Conservation (phyloP, 2,797 vertebrate genomes). For the Harpagifer antarcticus region DNA sequence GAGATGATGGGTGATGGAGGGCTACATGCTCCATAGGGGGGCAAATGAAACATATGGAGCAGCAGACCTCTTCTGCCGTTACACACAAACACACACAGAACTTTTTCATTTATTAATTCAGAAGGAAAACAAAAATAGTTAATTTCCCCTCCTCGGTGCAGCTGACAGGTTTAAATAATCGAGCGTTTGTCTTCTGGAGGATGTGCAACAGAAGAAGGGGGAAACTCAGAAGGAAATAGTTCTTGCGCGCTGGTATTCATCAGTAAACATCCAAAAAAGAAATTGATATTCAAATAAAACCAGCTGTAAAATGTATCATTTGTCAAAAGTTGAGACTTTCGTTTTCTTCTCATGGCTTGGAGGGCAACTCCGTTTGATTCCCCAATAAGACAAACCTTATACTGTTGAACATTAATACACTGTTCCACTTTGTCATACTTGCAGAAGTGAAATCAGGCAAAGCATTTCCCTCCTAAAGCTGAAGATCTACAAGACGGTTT, state of each 20-base stretch:
- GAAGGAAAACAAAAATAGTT: conserved; percentile 51
- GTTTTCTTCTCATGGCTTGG: conserved; percentile 7
- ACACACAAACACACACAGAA: conserved; percentile 20
- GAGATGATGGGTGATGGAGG: conserved; percentile 77
- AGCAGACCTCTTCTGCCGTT: conserved; percentile 56
- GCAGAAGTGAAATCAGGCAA: conserved; percentile 49
- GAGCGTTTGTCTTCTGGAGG: conserved; percentile 57
- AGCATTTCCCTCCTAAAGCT: conserved; percentile 46
- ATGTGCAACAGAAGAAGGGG: conserved; percentile 61
- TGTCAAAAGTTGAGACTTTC: conserved; percentile 31
- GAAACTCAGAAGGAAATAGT: conserved; percentile 54
- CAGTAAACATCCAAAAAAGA: conserved; percentile 28
- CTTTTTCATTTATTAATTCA: conserved; percentile 64
- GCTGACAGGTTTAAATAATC: conserved; percentile 72
- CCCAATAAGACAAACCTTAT: conserved; percentile 14
- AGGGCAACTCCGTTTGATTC: conserved; percentile 33
- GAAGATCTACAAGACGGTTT: conserved; percentile 65
- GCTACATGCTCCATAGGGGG: conserved; percentile 60
- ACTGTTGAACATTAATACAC: conserved; percentile 61
- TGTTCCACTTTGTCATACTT: conserved; percentile 62
- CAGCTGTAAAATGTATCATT: conserved; percentile 17
- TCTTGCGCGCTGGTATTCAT: conserved; percentile 28
- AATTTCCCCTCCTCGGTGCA: conserved; percentile 42
- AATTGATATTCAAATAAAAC: neutral
- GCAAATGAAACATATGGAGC: conserved; percentile 75